Evolutionary conservation across 2,797 vertebrate genomes (phyloP).

Genomic region (Brotula barbata): DNA sequence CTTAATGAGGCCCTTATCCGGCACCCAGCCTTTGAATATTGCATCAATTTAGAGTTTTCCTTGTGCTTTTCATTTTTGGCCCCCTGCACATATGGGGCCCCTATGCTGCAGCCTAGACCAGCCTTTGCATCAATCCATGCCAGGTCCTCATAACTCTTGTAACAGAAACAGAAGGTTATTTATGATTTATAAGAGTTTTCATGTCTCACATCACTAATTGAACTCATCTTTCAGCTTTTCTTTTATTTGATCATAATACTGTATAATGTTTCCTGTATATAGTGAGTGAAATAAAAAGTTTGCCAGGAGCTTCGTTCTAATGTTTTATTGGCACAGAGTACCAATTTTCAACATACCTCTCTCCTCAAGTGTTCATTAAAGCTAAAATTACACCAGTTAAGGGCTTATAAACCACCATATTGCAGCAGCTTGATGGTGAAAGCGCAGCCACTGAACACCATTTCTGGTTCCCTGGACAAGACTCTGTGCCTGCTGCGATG

Average conservation of each 20-base stretch:
- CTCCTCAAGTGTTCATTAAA: slow-evolving; percentile 73
- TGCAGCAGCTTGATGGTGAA: slow-evolving; percentile 57
- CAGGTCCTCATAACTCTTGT: too few relatives aligned
- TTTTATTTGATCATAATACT: background rate
- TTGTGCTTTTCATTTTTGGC: too few relatives aligned
- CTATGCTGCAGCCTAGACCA: too few relatives aligned
- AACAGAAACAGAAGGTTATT: background rate
- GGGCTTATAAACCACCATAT: slow-evolving; percentile 71
- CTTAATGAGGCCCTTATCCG: too few relatives aligned
- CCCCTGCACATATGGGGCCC: too few relatives aligned
- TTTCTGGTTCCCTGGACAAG: slow-evolving; percentile 52
- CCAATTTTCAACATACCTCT: slow-evolving; percentile 73
- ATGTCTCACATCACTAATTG: too few relatives aligned
- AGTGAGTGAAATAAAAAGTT: too few relatives aligned
- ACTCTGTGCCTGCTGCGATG: slow-evolving; percentile 25
- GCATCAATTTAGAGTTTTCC: too few relatives aligned
- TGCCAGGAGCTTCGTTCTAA: slow-evolving; percentile 63
- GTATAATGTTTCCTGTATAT: too few relatives aligned
- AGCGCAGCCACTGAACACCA: slow-evolving; percentile 46
- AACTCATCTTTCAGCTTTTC: slow-evolving; percentile 12
- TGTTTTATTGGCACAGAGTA: slow-evolving; percentile 71
- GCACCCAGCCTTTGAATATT: too few relatives aligned
- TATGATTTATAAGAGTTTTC: too few relatives aligned
- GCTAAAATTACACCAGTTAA: slow-evolving; percentile 73
- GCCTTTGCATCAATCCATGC: too few relatives aligned